Evolutionary conservation across 2,797 vertebrate genomes (phyloP).

Genomic region (Helarctos malayanus): DNA sequence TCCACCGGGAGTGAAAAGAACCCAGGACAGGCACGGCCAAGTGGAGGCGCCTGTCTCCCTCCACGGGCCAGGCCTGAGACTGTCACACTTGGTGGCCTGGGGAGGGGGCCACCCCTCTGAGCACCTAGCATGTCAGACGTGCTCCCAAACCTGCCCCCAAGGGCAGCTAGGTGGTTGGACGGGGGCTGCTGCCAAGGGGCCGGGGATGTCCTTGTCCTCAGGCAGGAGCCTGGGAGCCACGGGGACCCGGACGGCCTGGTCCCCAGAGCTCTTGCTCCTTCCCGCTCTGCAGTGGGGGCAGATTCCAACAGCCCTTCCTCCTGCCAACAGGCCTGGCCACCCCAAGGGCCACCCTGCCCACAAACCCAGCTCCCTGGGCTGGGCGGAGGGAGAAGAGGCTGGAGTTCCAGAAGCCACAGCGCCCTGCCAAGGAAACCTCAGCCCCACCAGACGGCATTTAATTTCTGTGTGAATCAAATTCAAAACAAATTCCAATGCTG

Average conservation of each 20-base stretch:
- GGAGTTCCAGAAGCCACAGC: slow-evolving; percentile 66
- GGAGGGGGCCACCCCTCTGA: not conserved
- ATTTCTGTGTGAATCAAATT: slow-evolving; percentile 82
- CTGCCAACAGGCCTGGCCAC: not conserved
- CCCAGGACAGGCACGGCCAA: not conserved
- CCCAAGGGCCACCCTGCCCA: not conserved
- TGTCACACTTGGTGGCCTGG: not conserved
- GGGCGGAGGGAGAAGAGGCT: slow-evolving; percentile 7
- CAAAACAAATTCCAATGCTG: slow-evolving; percentile 79
- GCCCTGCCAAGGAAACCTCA: slow-evolving; percentile 70
- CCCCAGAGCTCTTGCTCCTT: not conserved
- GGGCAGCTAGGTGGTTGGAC: not conserved
- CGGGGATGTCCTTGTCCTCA: not conserved
- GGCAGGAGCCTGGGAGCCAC: not conserved
- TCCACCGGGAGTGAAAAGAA: not conserved
- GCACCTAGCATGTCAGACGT: not conserved
- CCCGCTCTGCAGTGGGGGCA: accelerated
- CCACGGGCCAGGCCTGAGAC: not conserved
- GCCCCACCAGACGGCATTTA: slow-evolving; percentile 72
- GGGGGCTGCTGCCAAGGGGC: not conserved
- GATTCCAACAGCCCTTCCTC: not conserved
- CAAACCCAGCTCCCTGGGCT: not conserved
- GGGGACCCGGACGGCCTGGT: not conserved
- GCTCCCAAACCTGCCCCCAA: not conserved
- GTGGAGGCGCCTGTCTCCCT: not conserved